Evolutionary conservation across 1,140 invertebrate species (phyloP).

Genomic region (Diachasmimorpha longicaudata): DNA sequence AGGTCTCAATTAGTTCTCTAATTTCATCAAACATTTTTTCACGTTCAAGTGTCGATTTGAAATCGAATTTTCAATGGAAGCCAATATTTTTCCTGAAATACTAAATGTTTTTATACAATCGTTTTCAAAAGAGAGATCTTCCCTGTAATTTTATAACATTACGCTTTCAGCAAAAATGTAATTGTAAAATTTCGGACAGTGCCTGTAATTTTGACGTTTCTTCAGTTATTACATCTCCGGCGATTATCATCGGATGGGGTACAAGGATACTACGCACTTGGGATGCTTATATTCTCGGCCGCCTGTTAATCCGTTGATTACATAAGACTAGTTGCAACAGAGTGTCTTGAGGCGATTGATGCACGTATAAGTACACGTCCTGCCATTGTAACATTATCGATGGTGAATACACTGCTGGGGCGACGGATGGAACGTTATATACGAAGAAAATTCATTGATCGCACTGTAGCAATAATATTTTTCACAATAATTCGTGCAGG

Average conservation of each 20-base stretch:
- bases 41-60: too few species aligned
- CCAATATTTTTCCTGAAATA: too few species aligned
- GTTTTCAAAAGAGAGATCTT: too few species aligned
- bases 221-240: neutral
- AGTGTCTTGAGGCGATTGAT: neutral
- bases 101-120: too few species aligned
- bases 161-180: too few species aligned
- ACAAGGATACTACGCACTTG: constrained; percentile 11
- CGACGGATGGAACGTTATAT: neutral
- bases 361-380: constrained; percentile 8
- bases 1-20: too few species aligned
- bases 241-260: neutral
- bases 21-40: too few species aligned
- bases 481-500: neutral
- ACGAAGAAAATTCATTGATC: neutral
- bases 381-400: constrained; percentile 1
- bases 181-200: neutral
- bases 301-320: neutral
- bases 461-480: neutral
- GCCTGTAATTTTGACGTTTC: neutral
- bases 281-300: constrained; percentile 5
- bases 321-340: neutral
- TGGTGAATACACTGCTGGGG: neutral
- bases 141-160: too few species aligned
- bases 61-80: too few species aligned